Evolutionary conservation across 2,113 vertebrate genomes (phyloP).

Genomic region (Trochalopteron elliotii): DNA sequence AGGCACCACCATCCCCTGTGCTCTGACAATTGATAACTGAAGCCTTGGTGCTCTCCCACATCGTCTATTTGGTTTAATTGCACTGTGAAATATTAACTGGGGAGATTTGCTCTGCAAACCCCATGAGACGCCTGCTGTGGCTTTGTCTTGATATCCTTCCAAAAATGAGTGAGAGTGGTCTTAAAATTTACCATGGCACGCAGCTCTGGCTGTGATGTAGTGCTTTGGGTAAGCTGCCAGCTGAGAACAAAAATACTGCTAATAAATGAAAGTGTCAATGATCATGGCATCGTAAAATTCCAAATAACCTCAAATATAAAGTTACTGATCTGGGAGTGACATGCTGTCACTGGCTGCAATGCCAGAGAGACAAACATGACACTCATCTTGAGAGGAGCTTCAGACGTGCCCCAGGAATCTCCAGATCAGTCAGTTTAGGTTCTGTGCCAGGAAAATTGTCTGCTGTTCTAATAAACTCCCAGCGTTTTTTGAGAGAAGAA

Average conservation of each 20-base stretch:
- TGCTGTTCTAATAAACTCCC: not conserved
- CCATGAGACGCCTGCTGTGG: not conserved
- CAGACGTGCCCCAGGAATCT: not conserved
- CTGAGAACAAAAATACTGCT: not conserved
- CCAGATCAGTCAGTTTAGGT: not conserved
- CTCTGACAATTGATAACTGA: not conserved
- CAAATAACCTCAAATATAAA: not conserved
- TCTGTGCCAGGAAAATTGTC: not conserved
- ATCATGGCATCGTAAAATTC: too few species aligned
- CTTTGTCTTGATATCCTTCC: slow-evolving; percentile 1
- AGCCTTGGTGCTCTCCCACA: not conserved
- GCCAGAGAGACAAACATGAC: not conserved
- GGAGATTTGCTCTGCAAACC: not conserved
- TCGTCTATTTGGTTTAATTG: slow-evolving; percentile 4
- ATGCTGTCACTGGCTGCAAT: not conserved
- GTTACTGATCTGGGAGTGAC: not conserved
- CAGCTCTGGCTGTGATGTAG: not conserved
- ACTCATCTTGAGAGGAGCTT: not conserved
- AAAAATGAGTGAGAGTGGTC: slow-evolving; percentile 5
- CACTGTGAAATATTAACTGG: not conserved
- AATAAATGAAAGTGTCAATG: not conserved
- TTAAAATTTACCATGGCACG: not conserved
- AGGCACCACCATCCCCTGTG: not conserved
- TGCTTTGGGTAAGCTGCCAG: not conserved
- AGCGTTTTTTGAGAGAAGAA: not conserved